A percentile compares a stretch with the other conserved stretches of the same genome.
phyloP scores from a whole-genome alignment of 2,888 invertebrate species.

The Platypus cylindrus region DNA sequence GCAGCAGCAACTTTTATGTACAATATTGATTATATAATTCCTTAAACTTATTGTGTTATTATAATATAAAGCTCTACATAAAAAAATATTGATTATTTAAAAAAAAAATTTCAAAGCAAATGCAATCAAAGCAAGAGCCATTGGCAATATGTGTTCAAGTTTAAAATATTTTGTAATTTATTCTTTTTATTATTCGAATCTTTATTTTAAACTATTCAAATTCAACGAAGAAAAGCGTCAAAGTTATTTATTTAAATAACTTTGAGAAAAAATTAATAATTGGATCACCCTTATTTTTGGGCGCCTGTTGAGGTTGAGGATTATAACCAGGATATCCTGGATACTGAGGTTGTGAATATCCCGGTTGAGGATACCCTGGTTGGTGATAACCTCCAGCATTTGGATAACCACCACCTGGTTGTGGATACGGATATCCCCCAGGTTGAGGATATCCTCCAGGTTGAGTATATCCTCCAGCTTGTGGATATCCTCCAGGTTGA shows the following conservation, averaged over 20 bases:
- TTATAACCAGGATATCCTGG: conserved; percentile 18
- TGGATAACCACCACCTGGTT: conserved; percentile 15
- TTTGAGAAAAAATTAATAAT: conserved; percentile 27
- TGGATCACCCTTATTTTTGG: conserved; percentile 20
- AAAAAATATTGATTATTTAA: no score
- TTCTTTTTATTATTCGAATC: no score
- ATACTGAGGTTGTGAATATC: conserved; percentile 15
- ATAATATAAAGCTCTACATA: no score
- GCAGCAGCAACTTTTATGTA: no score
- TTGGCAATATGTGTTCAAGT: no score
- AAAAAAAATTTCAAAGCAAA: no score
- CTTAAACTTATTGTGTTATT: no score
- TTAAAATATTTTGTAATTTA: no score
- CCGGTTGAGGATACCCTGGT: conserved; percentile 15
- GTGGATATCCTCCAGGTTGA: conserved; percentile 15
- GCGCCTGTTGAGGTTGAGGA: conserved; percentile 14
- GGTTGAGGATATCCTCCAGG: conserved; percentile 14
- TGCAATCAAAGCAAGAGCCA: no score
- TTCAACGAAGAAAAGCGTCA: conserved; percentile 15
- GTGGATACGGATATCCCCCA: conserved; percentile 10
- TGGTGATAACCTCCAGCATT: conserved; percentile 15
- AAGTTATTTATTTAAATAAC: conserved; percentile 20
- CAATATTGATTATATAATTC: no score
- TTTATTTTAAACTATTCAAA: no score
- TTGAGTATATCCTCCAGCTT: conserved; percentile 15